Evolutionary conservation across 2,113 vertebrate species (phyloP).

Genomic region (Riparia riparia): DNA sequence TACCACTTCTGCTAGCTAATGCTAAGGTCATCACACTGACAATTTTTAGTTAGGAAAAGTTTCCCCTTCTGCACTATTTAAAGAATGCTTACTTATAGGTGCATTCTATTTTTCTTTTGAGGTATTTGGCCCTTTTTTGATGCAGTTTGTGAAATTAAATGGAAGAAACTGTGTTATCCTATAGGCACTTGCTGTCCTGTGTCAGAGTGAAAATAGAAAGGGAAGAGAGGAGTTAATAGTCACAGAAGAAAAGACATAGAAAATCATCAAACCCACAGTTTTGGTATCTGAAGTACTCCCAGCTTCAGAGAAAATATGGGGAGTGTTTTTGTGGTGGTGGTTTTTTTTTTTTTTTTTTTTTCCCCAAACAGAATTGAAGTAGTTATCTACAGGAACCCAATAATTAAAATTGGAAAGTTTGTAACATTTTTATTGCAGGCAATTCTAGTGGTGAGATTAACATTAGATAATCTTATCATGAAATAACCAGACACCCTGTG

Average conservation of each 20-base stretch:
- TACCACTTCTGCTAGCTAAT: neutral
- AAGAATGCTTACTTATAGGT: neutral
- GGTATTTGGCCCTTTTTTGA: neutral
- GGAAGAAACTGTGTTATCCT: neutral
- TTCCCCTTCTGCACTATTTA: neutral
- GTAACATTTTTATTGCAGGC: slow-evolving; percentile 46
- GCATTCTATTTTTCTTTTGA: neutral
- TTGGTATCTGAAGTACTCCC: neutral
- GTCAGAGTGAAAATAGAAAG: neutral
- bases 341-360: too few relatives aligned
- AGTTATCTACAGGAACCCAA: slow-evolving; percentile 32
- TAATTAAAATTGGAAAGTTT: slow-evolving; percentile 57
- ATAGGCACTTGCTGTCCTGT: neutral
- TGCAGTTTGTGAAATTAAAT: neutral
- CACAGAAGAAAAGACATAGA: neutral
- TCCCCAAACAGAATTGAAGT: neutral
- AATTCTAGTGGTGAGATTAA: slow-evolving; percentile 46
- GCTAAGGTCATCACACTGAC: neutral
- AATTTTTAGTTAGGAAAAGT: neutral
- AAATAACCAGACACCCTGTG: slow-evolving; percentile 53
- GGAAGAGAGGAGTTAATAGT: slow-evolving; percentile 3
- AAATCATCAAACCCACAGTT: neutral
- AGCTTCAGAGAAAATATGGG: slow-evolving; percentile 31
- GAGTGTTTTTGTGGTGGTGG: neutral
- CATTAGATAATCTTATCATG: slow-evolving; percentile 56